A percentile compares a stretch with the other conserved stretches of the same genome.
These are phyloP conservation scores for Lepidochrysops patricia DNA, from an alignment of 2,888 invertebrate genomes.

Conservation along the genomic window DNA sequence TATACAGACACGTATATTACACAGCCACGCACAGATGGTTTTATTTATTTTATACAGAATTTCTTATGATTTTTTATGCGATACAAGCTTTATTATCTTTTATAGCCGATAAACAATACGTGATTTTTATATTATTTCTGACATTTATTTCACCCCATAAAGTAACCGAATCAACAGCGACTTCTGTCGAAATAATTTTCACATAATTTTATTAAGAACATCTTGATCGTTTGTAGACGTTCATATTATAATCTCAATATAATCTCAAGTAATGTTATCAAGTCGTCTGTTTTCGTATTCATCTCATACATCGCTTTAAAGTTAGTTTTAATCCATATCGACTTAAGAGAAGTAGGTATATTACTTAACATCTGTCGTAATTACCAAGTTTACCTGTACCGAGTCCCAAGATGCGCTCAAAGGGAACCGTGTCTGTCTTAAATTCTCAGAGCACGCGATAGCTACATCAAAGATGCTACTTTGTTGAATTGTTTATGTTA, in stretches of 20 bases:
- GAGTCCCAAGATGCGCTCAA: conserved; percentile 40
- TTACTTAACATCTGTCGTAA: neutral
- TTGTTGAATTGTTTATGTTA: conserved; percentile 1
- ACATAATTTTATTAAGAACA: no score
- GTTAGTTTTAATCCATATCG: neutral
- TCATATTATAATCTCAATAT: no score
- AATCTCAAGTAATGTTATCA: neutral
- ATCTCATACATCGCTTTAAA: neutral
- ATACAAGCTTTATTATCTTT: neutral
- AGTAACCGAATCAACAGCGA: no score
- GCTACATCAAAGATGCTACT: conserved; percentile 39
- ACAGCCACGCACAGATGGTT: neutral
- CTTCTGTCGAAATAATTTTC: no score
- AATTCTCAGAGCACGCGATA: conserved; percentile 37
- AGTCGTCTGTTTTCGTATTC: neutral
- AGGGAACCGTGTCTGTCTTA: conserved; percentile 49
- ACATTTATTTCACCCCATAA: no score
- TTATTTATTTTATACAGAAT: neutral
- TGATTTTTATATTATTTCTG: neutral
- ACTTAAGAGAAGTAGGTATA: neutral
- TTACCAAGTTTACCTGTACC: conserved; percentile 42
- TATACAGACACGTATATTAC: no score
- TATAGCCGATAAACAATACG: neutral
- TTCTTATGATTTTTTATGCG: neutral
- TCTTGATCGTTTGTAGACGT: no score